These are phyloP conservation scores for Orthosia cruda DNA, from an alignment of 2,888 invertebrate species.

Conservation along the genomic window DNA sequence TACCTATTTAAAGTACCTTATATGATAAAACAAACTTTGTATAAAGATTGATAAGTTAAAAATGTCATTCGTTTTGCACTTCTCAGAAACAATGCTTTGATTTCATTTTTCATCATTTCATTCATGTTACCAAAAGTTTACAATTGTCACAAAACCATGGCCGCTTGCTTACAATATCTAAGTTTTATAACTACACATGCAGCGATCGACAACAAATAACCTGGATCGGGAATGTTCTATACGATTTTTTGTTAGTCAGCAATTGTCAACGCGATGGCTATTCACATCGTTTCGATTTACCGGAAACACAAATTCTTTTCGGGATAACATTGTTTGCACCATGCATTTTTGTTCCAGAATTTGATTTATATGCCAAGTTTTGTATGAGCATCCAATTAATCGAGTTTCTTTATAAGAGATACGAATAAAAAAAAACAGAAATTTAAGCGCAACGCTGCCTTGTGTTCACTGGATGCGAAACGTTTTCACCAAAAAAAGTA, in stretches of 20 bases:
- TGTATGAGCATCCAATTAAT: slow-evolving; percentile 65
- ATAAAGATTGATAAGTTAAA: not conserved
- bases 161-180: not conserved
- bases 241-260: slow-evolving; percentile 65
- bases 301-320: slow-evolving; percentile 67
- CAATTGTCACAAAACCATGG: not conserved
- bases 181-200: slow-evolving; percentile 5
- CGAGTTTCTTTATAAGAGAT: slow-evolving; percentile 69
- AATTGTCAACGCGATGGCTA: slow-evolving; percentile 63
- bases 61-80: not conserved
- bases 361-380: slow-evolving; percentile 69
- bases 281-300: slow-evolving; percentile 70
- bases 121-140: not conserved
- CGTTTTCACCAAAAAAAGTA: slow-evolving; percentile 68
- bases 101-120: no score
- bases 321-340: slow-evolving; percentile 68
- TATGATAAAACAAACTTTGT: no score
- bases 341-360: slow-evolving; percentile 67
- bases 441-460: slow-evolving; percentile 64
- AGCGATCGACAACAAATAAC: slow-evolving; percentile 30
- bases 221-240: slow-evolving; percentile 33
- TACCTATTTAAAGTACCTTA: not conserved
- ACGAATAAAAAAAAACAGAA: slow-evolving; percentile 67
- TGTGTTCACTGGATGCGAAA: slow-evolving; percentile 66
- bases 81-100: slow-evolving; percentile 3